Conservation (phyloP, 2,888 invertebrate genomes). For the Nephrocerus scutellatus region DNA sequence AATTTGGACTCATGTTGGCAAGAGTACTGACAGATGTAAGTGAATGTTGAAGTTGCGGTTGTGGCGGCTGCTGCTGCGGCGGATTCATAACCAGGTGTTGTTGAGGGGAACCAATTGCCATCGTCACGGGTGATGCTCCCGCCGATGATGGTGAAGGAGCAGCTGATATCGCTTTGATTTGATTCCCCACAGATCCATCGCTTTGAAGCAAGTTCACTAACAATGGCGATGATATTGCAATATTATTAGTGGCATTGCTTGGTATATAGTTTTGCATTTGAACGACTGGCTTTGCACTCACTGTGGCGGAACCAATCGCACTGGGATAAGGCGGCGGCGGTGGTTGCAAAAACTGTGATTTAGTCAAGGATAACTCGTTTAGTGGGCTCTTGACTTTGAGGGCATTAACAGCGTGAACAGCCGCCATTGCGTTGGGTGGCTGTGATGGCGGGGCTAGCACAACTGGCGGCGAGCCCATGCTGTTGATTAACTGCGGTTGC, state of each 20-base stretch:
- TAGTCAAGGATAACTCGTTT: slow-evolving; percentile 22
- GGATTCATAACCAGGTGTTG: slow-evolving; percentile 28
- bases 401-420: slow-evolving; percentile 32
- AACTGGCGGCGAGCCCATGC: slow-evolving; percentile 32
- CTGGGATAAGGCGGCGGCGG: slow-evolving; percentile 45
- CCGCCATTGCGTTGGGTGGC: slow-evolving; percentile 1
- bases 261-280: too few species aligned
- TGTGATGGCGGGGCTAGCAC: slow-evolving; percentile 17
- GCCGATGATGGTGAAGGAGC: slow-evolving; percentile 21
- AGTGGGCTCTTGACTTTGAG: slow-evolving; percentile 28
- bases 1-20: slow-evolving; percentile 27
- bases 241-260: slow-evolving; percentile 47
- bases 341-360: slow-evolving; percentile 42
- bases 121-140: slow-evolving; percentile 18
- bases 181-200: slow-evolving; percentile 51
- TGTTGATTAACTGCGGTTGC: slow-evolving; percentile 28
- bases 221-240: slow-evolving; percentile 79
- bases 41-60: slow-evolving; percentile 10
- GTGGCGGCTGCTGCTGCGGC: slow-evolving; percentile 20
- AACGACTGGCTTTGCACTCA: slow-evolving; percentile 17
- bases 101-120: slow-evolving; percentile 19
- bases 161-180: slow-evolving; percentile 33
- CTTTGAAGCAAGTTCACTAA: slow-evolving; percentile 88
- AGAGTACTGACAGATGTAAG: too few species aligned
- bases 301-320: slow-evolving; percentile 24